A percentile compares a stretch with the other conserved stretches of the same genome.
phyloP scores from a whole-genome alignment of 2,888 invertebrate species.

The Cephalotes varians region DNA sequence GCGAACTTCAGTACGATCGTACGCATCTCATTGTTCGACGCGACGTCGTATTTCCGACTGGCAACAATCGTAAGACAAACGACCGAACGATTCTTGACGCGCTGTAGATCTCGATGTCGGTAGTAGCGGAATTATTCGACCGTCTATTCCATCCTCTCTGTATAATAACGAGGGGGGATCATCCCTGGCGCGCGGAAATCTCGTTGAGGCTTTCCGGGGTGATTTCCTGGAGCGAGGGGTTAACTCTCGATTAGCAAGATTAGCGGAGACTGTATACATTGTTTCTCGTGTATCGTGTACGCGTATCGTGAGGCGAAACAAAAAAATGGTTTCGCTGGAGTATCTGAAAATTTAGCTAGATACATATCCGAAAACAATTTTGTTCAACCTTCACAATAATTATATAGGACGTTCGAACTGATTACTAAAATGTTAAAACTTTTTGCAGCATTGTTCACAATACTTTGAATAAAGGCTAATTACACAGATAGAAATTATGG shows the following conservation, averaged over 20 bases:
- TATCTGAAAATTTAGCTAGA: too few relatives aligned
- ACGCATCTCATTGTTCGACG: background rate
- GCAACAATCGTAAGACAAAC: slow-evolving; percentile 20
- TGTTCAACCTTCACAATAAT: too few relatives aligned
- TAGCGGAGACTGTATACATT: background rate
- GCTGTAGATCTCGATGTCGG: slow-evolving; percentile 24
- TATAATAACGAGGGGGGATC: slow-evolving; percentile 64
- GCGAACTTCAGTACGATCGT: background rate
- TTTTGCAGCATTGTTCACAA: too few relatives aligned
- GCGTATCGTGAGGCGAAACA: background rate
- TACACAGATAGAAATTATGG: too few relatives aligned
- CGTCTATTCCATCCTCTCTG: slow-evolving; percentile 32
- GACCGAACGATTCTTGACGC: slow-evolving; percentile 9
- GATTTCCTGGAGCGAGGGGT: slow-evolving; percentile 48
- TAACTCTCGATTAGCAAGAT: slow-evolving; percentile 58
- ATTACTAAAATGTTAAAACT: too few relatives aligned
- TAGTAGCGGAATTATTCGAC: slow-evolving; percentile 63
- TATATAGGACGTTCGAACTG: too few relatives aligned
- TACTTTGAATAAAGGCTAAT: too few relatives aligned
- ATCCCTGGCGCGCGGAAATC: slow-evolving; percentile 53
- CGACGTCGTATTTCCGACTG: background rate
- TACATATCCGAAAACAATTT: too few relatives aligned
- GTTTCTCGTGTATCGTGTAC: background rate
- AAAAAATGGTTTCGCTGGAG: too few relatives aligned
- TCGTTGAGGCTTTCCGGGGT: slow-evolving; percentile 38